Evolutionary conservation across 1,140 invertebrate species (phyloP), one percentile per base, ranked within the genome.

Genomic region (Pseudomyrmex dendroicus): DNA sequence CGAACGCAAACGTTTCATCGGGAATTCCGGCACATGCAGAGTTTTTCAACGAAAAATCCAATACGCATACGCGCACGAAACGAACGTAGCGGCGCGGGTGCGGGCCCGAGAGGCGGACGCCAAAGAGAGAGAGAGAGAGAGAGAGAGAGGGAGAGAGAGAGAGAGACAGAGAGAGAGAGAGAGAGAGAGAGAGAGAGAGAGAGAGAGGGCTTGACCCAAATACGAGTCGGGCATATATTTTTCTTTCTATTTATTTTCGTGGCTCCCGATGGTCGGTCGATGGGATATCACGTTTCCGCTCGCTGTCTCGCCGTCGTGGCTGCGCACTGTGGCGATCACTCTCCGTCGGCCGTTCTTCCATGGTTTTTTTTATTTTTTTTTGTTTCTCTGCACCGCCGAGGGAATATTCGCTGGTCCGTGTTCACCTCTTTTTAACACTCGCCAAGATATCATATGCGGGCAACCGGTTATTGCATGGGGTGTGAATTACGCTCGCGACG

Each of bases 211-310:
- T 86, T 87, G 82, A 87, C 63, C 73, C 17, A 87, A 80, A 86
- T 86, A 80, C 56, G 61, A 57, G 48, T 72, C 61, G 35, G 68
- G 56, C 50, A 20, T 50, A 84, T 73, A 86, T 87, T 78, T 87
- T 78, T 86, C 73, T 84, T 86, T 84, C 70, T 84, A 84, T 82
- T 84, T 82, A 87, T 84, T 87, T 86, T 84, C 25, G 54, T 82
- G 64, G 50, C 22, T 82, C 64, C 46, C 64, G 48, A 57, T 80
- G 54, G 52, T 20, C 57, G 52, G 25, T 57, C 73, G 73, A 84
- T 84, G 61, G 68, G 73, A 84, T 86, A 88, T 84, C 82, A 52
- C 57, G 48, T 86, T 82, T 67, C 66, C 20, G 62, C 54, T 48
- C 17, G 56, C 35, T 50, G 56, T 84, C 46, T 61, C 63, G 17